Evolutionary conservation across 2,113 vertebrate genomes (phyloP).

Genomic region (Taurulus bubalis): DNA sequence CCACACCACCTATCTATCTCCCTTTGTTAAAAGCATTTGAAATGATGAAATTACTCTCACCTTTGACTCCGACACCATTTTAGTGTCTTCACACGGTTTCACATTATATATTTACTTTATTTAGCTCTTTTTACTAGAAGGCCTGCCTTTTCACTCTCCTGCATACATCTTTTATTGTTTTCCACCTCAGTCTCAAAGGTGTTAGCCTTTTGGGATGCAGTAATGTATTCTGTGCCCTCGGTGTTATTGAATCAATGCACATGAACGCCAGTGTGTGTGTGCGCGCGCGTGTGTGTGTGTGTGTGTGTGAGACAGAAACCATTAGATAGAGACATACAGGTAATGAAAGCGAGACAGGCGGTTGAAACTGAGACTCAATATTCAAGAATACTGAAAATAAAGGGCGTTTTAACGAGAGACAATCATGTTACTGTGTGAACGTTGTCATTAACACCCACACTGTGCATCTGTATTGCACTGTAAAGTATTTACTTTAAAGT

Average conservation of each 20-base stretch:
- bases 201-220: slow-evolving; percentile 41
- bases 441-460: not conserved
- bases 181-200: slow-evolving; percentile 63
- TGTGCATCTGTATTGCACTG: not conserved
- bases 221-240: slow-evolving; percentile 20
- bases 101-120: slow-evolving; percentile 80
- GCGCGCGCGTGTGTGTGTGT: slow-evolving; percentile 26
- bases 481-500: not conserved
- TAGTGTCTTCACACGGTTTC: slow-evolving; percentile 77
- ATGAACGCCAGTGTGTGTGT: slow-evolving; percentile 11
- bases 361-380: slow-evolving; percentile 6
- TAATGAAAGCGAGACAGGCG: not conserved
- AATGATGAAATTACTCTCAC: slow-evolving; percentile 75
- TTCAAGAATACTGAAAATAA: not conserved
- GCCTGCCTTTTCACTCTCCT: slow-evolving; percentile 52
- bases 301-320: not conserved
- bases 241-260: slow-evolving; percentile 36
- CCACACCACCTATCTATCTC: slow-evolving; percentile 16
- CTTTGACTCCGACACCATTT: slow-evolving; percentile 77
- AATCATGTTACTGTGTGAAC: not conserved
- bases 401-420: not conserved
- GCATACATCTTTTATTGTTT: slow-evolving; percentile 76
- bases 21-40: slow-evolving; percentile 81
- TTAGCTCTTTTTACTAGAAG: slow-evolving; percentile 65
- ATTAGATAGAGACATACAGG: not conserved